Percentiles rank a stretch among this genome's conserved stretches.
Conservation (phyloP, 1,140 invertebrate genomes). For the Penaeus chinensis region DNA sequence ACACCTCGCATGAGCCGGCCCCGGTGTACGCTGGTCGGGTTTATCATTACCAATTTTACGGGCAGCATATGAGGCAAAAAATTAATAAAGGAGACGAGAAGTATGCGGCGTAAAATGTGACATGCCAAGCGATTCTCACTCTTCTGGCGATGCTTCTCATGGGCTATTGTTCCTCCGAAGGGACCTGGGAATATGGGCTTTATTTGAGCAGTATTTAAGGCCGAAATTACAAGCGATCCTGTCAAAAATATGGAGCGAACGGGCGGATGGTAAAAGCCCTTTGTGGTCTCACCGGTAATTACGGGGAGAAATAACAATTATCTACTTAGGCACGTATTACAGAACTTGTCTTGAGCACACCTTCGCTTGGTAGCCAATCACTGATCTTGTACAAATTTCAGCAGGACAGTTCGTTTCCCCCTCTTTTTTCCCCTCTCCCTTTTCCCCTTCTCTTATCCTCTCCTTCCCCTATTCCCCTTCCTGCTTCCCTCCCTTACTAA, state of each 20-base stretch:
- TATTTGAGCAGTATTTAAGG: conserved; percentile 30
- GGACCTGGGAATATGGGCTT: conserved; percentile 11
- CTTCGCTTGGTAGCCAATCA: conserved; percentile 49
- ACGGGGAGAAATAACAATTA: conserved; percentile 44
- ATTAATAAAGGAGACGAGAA: conserved; percentile 52
- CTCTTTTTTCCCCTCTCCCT: too few relatives aligned
- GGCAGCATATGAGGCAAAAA: conserved; percentile 58
- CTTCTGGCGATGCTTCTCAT: background rate
- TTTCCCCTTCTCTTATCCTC: too few relatives aligned
- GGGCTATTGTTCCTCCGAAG: conserved; percentile 19
- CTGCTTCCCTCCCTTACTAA: too few relatives aligned
- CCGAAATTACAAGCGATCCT: background rate
- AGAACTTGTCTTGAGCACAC: conserved; percentile 48
- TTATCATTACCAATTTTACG: conserved; percentile 62
- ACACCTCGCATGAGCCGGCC: conserved; percentile 28
- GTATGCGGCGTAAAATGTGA: conserved; percentile 56
- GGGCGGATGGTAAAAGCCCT: conserved; percentile 17
- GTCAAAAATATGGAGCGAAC: conserved; percentile 39
- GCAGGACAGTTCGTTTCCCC: background rate
- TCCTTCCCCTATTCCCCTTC: too few relatives aligned
- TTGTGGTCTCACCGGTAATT: conserved; percentile 34
- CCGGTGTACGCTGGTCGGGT: conserved; percentile 32
- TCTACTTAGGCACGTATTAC: conserved; percentile 53
- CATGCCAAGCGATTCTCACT: conserved; percentile 23
- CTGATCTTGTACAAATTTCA: conserved; percentile 39